Conservation (phyloP, 2,797 vertebrate species). For the Sebastes minor region DNA sequence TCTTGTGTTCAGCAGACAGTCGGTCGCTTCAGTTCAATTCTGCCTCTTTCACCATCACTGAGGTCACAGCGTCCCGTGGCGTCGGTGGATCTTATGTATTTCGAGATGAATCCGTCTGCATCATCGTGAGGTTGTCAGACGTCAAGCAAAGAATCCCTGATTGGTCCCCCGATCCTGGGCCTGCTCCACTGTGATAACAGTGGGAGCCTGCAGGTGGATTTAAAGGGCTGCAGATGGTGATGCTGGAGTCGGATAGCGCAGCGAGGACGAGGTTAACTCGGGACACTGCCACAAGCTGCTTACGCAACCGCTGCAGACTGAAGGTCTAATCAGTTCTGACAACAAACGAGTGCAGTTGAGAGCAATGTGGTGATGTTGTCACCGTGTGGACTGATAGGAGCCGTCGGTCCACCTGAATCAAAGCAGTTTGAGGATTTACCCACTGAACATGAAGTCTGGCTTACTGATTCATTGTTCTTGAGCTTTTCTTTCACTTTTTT, state of each 20-base stretch:
- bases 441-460: not conserved
- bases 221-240: not conserved
- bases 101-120: not conserved
- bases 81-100: not conserved
- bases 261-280: not conserved
- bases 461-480: not conserved
- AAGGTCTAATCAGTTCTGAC: constrained; percentile 1
- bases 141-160: not conserved
- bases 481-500: not conserved
- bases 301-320: constrained; percentile 2
- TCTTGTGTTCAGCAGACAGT: not conserved
- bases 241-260: not conserved
- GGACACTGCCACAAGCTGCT: constrained; percentile 17
- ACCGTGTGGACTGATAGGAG: not conserved
- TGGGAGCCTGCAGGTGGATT: not conserved
- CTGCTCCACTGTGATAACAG: not conserved
- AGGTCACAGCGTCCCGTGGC: not conserved
- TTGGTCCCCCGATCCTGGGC: not conserved
- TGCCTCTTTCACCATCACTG: not conserved
- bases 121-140: not conserved
- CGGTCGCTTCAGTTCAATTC: not conserved
- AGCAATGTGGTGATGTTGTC: not conserved
- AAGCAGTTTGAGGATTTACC: not conserved
- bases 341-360: not conserved
- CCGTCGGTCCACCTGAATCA: not conserved